Percentiles rank a stretch among this genome's conserved stretches.
Conservation (phyloP, 2,113 vertebrate species). For the Anser brachyrhynchus region DNA sequence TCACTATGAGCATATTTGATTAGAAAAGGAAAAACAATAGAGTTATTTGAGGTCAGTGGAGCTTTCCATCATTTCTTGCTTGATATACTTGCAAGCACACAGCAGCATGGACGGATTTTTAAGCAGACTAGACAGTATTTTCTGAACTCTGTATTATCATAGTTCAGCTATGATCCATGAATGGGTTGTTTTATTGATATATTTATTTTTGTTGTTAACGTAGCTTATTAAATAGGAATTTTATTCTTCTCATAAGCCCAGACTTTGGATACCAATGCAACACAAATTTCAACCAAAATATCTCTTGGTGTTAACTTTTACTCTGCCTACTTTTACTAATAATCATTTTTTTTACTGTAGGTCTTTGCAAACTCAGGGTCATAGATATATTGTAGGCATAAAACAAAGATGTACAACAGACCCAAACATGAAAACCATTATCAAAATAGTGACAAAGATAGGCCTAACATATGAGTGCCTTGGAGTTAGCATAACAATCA, state of each 20-base stretch:
- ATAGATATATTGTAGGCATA: background rate
- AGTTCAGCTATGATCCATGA: background rate
- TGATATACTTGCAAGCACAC: background rate
- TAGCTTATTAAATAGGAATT: background rate
- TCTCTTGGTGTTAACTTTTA: background rate
- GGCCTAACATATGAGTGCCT: background rate
- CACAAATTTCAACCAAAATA: background rate
- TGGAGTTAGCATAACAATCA: background rate
- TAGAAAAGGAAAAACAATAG: slow-evolving; percentile 59
- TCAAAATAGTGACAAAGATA: background rate
- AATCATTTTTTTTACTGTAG: background rate
- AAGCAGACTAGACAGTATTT: slow-evolving; percentile 37
- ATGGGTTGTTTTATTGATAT: background rate
- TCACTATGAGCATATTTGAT: slow-evolving; percentile 52
- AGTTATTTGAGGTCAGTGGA: slow-evolving; percentile 54
- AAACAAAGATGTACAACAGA: accelerated
- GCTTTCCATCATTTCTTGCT: slow-evolving; percentile 57
- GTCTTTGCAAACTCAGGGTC: background rate
- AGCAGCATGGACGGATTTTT: slow-evolving; percentile 46
- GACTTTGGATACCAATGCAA: background rate
- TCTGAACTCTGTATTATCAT: background rate
- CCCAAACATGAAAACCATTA: background rate
- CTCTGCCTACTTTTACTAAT: background rate
- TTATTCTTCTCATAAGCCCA: background rate
- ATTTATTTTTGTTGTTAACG: background rate